These are phyloP conservation scores for Orthosia incerta DNA, from an alignment of 2,888 invertebrate genomes.

Conservation along the genomic window DNA sequence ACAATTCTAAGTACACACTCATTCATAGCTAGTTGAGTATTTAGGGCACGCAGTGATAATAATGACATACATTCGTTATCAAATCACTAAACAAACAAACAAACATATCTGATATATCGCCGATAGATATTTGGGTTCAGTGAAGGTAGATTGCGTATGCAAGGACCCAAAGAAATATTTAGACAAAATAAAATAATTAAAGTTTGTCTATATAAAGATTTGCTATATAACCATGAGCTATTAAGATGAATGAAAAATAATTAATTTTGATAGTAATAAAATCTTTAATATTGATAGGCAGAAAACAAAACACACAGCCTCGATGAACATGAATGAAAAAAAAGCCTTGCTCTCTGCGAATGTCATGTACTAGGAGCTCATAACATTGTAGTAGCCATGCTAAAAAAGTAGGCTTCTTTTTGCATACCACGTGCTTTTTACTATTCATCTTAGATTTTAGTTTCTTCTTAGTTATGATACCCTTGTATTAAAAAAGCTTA, in stretches of 20 bases:
- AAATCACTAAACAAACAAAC: conserved; percentile 80
- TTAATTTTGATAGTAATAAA: not conserved
- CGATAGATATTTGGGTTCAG: conserved; percentile 60
- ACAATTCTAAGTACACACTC: conserved; percentile 59
- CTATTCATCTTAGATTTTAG: conserved; percentile 1
- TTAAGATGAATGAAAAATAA: not conserved
- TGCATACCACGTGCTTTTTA: not conserved
- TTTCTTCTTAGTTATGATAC: conserved; percentile 25
- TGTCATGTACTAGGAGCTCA: conserved; percentile 58
- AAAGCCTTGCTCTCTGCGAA: conserved; percentile 46
- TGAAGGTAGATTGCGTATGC: conserved; percentile 11
- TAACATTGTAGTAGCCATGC: not conserved
- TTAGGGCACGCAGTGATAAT: conserved; percentile 81
- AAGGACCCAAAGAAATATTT: not conserved
- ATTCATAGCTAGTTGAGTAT: conserved; percentile 70
- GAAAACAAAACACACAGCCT: conserved; percentile 5
- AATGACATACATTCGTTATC: conserved; percentile 83
- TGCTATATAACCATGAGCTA: no score
- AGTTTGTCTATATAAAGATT: no score
- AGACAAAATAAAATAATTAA: not conserved
- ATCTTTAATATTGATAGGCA: not conserved
- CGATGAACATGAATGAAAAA: not conserved
- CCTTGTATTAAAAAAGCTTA: conserved; percentile 42
- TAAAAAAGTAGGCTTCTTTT: conserved; percentile 24
- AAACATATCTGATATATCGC: conserved; percentile 77